These are phyloP conservation scores for Dione juno DNA, from an alignment of 2,888 invertebrate species.

Conservation along the genomic window DNA sequence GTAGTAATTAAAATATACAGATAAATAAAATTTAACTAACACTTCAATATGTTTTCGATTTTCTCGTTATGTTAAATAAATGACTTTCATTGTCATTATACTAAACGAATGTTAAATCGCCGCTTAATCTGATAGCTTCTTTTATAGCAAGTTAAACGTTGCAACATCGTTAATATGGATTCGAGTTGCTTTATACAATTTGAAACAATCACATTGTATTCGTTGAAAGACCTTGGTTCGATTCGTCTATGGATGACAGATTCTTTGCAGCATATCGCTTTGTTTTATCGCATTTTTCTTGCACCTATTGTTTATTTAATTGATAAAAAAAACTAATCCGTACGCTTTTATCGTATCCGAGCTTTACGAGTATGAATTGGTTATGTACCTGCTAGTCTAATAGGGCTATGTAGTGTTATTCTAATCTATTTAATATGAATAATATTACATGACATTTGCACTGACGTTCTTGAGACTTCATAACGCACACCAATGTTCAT, in stretches of 20 bases:
- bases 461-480: too few species aligned
- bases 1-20: too few species aligned
- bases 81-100: background rate
- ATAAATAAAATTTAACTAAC: too few species aligned
- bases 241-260: constrained; percentile 22
- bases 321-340: too few species aligned
- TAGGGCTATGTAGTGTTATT: too few species aligned
- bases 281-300: background rate
- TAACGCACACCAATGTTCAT: background rate
- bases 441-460: too few species aligned
- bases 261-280: constrained; percentile 8
- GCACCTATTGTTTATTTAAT: constrained; percentile 4
- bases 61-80: background rate
- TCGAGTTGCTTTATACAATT: constrained; percentile 18
- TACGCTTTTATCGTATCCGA: background rate
- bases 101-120: constrained; percentile 6
- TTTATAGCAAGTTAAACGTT: constrained; percentile 6
- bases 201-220: constrained; percentile 27
- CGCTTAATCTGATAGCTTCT: background rate
- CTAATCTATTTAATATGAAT: too few species aligned
- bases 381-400: too few species aligned
- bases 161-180: constrained; percentile 15
- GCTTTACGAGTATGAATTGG: background rate
- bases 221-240: constrained; percentile 11
- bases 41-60: too few species aligned